Evolutionary conservation across 2,113 vertebrate species (phyloP).

Genomic region (Phocoena phocoena): DNA sequence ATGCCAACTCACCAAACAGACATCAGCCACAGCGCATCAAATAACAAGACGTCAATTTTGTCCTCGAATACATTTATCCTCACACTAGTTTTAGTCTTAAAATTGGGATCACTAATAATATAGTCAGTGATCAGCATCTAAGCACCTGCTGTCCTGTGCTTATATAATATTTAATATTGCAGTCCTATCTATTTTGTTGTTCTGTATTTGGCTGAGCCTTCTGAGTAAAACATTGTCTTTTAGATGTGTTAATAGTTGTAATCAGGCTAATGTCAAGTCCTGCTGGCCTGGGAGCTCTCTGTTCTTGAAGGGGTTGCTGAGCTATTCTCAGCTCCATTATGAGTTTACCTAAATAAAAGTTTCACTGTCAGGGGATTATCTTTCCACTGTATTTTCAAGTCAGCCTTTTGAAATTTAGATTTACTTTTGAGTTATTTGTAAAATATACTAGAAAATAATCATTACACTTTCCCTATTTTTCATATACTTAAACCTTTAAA

Average conservation of each 20-base stretch:
- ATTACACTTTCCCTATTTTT: background rate
- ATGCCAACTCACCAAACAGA: background rate
- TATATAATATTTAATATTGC: background rate
- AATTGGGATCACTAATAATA: background rate
- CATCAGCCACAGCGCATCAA: background rate
- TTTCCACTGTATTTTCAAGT: background rate
- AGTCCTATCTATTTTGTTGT: background rate
- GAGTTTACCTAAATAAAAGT: background rate
- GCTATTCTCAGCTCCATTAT: background rate
- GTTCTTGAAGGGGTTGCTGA: background rate
- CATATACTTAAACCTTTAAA: background rate
- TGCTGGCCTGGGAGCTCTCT: background rate
- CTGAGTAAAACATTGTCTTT: conserved; percentile 4
- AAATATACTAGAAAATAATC: background rate
- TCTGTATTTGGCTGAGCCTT: background rate
- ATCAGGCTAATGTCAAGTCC: conserved; percentile 33
- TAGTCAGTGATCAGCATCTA: background rate
- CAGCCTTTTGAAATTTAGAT: background rate
- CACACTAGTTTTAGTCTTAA: background rate
- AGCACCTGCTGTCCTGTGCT: background rate
- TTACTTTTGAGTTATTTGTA: background rate
- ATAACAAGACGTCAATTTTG: background rate
- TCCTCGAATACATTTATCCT: background rate
- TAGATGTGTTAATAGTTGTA: conserved; percentile 35
- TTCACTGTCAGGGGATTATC: background rate